phyloP scores from a whole-genome alignment of 2,797 vertebrate genomes.

The Semaprochilodus insignis region DNA sequence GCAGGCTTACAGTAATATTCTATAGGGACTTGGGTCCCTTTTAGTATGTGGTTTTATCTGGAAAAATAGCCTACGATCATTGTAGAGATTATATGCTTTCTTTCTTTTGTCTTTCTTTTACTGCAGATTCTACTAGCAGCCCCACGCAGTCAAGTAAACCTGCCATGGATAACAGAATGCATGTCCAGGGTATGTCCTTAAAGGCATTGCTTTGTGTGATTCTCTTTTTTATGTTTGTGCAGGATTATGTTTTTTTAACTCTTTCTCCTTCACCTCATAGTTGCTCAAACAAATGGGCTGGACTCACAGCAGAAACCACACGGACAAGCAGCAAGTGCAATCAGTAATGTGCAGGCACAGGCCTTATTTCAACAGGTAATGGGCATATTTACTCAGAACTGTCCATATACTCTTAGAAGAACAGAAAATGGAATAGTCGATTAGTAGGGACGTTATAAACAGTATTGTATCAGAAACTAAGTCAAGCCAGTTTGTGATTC shows the following conservation, averaged over 20 bases:
- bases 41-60: too few species aligned
- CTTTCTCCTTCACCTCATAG: conserved; percentile 59
- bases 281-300: conserved; percentile 84
- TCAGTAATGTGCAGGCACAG: conserved; percentile 85
- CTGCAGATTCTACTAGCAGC: conserved; percentile 85
- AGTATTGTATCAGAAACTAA: too few species aligned
- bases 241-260: not conserved
- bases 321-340: conserved; percentile 78
- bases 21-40: too few species aligned
- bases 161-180: conserved; percentile 78
- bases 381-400: too few species aligned
- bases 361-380: conserved; percentile 88
- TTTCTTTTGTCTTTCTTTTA: conserved; percentile 56
- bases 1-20: too few species aligned
- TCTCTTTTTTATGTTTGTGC: not conserved
- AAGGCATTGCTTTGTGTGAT: not conserved
- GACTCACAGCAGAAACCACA: conserved; percentile 85
- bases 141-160: conserved; percentile 82
- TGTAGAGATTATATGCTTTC: not conserved
- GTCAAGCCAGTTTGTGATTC: not conserved
- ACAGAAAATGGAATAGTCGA: not conserved
- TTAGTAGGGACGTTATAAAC: not conserved
- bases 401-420: too few species aligned
- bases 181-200: conserved; percentile 77
- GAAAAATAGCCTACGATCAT: too few species aligned